Base-by-base conservation (phyloP, 2,797 vertebrate species). In the Spinus pinus region DNA sequence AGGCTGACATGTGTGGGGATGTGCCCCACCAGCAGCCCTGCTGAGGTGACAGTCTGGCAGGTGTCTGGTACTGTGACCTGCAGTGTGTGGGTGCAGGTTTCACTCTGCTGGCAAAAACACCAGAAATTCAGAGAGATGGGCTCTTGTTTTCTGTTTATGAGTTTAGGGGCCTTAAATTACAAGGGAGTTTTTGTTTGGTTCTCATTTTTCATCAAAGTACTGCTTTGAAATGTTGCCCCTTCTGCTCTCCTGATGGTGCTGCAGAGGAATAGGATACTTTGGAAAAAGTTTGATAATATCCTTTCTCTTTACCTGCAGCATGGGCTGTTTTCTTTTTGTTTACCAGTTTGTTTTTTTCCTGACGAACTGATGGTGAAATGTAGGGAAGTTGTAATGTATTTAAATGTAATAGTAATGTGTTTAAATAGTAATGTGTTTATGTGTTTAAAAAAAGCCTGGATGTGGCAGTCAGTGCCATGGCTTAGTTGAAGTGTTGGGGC, bases 61-160 rank as follows among this genome's bases (percentile, higher is more conserved):
- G 47, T 58, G 22, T 14, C 31, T 77, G 58, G 12, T 24, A 35
- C 30, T 12, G 30, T 9, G 42, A 83, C 64, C 51, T 66, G n/a
- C 27, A 25, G 1, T 2, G 2, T 6, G 3, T 0, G 0, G 49
- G 50, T 50, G 13, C 42, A 58, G 47, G 30, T 86, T 94, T 77
- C 56, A 67, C 49, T 50, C 42, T 53, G 47, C 86, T 88, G 93
- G 80, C 86, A 81, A 69, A 90, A 84, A 0, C 39, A 33, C 13
- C 77, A 66, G 30, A 51, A 84, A 72, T 69, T 37, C 47, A 22
- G 61, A 67, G 54, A 69, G 5, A 27, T 3, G 58, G 42, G 23
- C 44, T 88, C 49, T 62, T 85, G 30, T 19, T 42, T 89, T 31
- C 31, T 39, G 13, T 60, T 84, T 41, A 39, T 41, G 81, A 58